phyloP scores from a whole-genome alignment of 2,888 invertebrate species.

The Stramonita haemastoma region DNA sequence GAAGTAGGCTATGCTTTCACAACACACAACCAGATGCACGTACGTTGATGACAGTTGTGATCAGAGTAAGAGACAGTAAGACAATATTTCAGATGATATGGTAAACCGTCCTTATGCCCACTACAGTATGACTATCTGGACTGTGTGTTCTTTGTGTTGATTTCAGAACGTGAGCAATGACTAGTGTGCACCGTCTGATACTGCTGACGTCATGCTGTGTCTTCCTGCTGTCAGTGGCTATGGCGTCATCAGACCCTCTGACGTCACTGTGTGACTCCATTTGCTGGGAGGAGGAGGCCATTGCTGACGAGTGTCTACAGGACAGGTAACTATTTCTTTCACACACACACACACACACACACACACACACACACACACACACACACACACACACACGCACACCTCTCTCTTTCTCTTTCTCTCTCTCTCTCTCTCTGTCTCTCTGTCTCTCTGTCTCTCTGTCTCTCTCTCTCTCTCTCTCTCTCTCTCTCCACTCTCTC shows the following conservation, averaged over 20 bases:
- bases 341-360: neutral
- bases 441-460: too few relatives aligned
- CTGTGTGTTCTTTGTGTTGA: too few relatives aligned
- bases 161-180: too few relatives aligned
- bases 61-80: too few relatives aligned
- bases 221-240: neutral
- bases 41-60: too few relatives aligned
- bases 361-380: neutral
- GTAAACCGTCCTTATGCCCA: too few relatives aligned
- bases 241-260: conserved; percentile 35
- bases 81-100: too few relatives aligned
- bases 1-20: too few relatives aligned
- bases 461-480: neutral
- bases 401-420: neutral
- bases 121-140: too few relatives aligned
- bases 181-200: too few relatives aligned
- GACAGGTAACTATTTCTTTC: neutral
- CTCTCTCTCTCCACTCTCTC: neutral
- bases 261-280: conserved; percentile 12
- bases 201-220: neutral
- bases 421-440: too few relatives aligned
- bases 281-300: conserved; percentile 27
- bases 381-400: neutral
- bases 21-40: too few relatives aligned
- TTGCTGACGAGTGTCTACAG: conserved; percentile 18